These are phyloP conservation scores for Tyrannus savana DNA, from an alignment of 2,113 vertebrate species.

Conservation along the genomic window DNA sequence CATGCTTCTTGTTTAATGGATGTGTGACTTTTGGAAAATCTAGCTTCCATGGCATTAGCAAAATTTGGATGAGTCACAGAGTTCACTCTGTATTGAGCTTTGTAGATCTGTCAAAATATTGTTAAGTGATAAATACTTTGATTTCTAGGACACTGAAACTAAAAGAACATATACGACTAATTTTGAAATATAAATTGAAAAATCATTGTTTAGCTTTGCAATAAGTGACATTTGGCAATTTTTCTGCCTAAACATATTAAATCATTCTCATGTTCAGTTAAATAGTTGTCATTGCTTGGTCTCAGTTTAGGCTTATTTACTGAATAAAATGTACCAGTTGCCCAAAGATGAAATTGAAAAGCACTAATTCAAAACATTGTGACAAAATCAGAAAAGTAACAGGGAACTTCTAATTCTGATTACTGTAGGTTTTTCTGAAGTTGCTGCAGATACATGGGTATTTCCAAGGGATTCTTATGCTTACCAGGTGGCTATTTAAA, in stretches of 20 bases:
- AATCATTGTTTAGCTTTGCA: neutral
- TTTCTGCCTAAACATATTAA: neutral
- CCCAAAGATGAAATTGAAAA: neutral
- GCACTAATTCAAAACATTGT: neutral
- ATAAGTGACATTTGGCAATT: neutral
- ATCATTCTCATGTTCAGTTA: neutral
- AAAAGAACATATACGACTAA: neutral
- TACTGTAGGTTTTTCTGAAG: neutral
- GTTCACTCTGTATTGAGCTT: neutral
- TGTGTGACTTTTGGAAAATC: neutral
- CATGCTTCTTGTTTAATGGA: neutral
- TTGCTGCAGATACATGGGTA: neutral
- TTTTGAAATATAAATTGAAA: neutral
- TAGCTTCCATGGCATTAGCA: neutral
- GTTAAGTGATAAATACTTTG: neutral
- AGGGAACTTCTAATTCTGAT: neutral
- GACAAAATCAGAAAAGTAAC: neutral
- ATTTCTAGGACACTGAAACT: neutral
- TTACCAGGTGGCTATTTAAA: constrained; percentile 19
- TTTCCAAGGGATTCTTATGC: neutral
- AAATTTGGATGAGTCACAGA: neutral
- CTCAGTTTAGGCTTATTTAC: neutral
- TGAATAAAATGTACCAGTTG: neutral
- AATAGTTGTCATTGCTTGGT: neutral
- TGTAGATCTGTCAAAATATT: neutral